phyloP scores from a whole-genome alignment of 1,140 invertebrate genomes.

The Trialeurodes vaporariorum region DNA sequence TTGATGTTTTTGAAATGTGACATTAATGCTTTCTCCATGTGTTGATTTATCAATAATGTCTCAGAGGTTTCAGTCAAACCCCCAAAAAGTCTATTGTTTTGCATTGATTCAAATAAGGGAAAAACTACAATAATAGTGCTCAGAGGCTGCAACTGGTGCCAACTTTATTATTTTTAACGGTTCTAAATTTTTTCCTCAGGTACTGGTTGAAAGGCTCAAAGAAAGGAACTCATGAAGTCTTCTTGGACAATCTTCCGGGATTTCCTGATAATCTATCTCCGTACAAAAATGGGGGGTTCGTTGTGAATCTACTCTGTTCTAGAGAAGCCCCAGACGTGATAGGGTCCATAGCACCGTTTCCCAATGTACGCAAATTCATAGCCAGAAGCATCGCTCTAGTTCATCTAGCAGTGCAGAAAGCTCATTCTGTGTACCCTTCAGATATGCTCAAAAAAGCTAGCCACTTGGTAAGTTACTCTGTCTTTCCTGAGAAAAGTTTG shows the following conservation, averaged over 20 bases:
- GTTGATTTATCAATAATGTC: too few relatives aligned
- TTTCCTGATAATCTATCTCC: constrained; percentile 64
- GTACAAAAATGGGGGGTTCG: constrained; percentile 52
- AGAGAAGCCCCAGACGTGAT: constrained; percentile 38
- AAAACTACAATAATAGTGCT: too few relatives aligned
- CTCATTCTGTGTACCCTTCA: constrained; percentile 32
- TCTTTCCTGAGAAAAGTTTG: too few relatives aligned
- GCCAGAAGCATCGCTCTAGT: constrained; percentile 39
- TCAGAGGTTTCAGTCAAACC: too few relatives aligned
- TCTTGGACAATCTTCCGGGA: constrained; percentile 67
- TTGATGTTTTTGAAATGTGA: too few relatives aligned
- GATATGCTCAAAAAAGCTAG: constrained; percentile 39
- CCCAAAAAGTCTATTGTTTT: too few relatives aligned
- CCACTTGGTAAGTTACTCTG: constrained; percentile 44
- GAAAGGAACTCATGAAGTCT: constrained; percentile 55
- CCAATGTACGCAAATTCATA: constrained; percentile 46
- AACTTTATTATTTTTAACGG: too few relatives aligned
- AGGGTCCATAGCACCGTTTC: constrained; percentile 41
- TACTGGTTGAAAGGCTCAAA: constrained; percentile 62
- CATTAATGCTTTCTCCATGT: too few relatives aligned
- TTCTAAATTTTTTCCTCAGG: constrained; percentile 46
- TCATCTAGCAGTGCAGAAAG: constrained; percentile 16
- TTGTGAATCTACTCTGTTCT: constrained; percentile 44
- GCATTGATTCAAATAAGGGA: too few relatives aligned
- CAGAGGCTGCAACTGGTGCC: too few relatives aligned